These are phyloP conservation scores for Tetraodon nigroviridis DNA, from an alignment of 2,113 vertebrate genomes.

Conservation along the genomic window DNA sequence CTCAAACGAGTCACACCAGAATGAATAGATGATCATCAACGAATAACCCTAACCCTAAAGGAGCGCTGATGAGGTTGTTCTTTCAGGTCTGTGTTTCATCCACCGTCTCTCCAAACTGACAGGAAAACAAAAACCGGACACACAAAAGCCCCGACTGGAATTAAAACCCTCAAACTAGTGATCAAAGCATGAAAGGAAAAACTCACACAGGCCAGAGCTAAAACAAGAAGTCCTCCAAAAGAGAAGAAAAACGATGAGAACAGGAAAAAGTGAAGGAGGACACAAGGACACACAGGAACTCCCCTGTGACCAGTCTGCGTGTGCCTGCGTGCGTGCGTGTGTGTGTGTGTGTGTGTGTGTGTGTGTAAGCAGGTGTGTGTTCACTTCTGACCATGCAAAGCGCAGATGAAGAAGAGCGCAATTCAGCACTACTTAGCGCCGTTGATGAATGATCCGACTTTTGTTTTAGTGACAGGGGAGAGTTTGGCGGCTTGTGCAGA, in stretches of 20 bases:
- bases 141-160: too few species aligned
- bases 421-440: conserved; percentile 69
- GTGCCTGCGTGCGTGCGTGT: conserved; percentile 29
- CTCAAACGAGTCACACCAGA: too few species aligned
- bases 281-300: conserved; percentile 37
- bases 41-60: too few species aligned
- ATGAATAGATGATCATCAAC: too few species aligned
- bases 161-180: too few species aligned
- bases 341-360: conserved; percentile 4
- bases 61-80: too few species aligned
- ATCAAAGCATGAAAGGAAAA: too few species aligned
- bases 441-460: conserved; percentile 78
- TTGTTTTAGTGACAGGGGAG: conserved; percentile 75
- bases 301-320: conserved; percentile 29
- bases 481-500: conserved; percentile 66
- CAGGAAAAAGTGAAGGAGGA: conserved; percentile 21
- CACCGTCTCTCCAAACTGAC: too few species aligned
- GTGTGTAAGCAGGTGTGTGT: conserved; percentile 22
- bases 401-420: conserved; percentile 67
- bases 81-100: too few species aligned
- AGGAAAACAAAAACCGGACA: too few species aligned
- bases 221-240: too few species aligned
- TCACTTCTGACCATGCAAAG: conserved; percentile 53
- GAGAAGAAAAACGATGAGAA: conserved; percentile 16
- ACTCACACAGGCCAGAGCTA: too few species aligned